These are phyloP conservation scores for Paradisaea rubra DNA, from an alignment of 2,113 vertebrate genomes.

Conservation along the genomic window DNA sequence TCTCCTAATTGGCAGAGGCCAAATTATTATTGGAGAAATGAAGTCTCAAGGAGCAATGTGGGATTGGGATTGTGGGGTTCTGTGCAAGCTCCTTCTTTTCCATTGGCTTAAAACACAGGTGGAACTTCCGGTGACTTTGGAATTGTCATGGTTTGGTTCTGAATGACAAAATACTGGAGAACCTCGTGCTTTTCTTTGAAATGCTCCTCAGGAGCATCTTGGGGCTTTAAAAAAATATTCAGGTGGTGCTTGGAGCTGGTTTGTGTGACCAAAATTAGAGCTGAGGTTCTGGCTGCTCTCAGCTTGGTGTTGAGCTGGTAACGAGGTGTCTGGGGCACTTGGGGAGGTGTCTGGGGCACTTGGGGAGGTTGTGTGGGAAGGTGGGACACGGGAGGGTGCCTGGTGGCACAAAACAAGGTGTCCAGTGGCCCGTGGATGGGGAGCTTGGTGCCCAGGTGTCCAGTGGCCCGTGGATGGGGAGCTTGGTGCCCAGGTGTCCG, in stretches of 20 bases:
- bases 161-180: background rate
- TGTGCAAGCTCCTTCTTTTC: background rate
- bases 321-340: fast-evolving
- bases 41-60: background rate
- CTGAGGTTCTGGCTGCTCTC: background rate
- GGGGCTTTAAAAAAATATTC: background rate
- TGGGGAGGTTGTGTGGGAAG: background rate
- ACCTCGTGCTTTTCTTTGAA: background rate
- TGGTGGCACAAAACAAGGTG: background rate
- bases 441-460: background rate
- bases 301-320: background rate
- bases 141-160: background rate
- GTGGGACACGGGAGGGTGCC: background rate
- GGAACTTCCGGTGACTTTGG: background rate
- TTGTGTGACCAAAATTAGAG: background rate
- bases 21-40: background rate
- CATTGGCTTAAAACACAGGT: background rate
- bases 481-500: background rate
- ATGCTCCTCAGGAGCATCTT: background rate
- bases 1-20: background rate
- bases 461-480: fast-evolving
- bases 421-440: fast-evolving
- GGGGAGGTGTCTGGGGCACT: background rate
- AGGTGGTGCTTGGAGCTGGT: background rate
- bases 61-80: background rate